Evolutionary conservation across 37 sponge, comb jelly and placozoan species (phyloP).

Genomic region (Spongilla lacustris): DNA sequence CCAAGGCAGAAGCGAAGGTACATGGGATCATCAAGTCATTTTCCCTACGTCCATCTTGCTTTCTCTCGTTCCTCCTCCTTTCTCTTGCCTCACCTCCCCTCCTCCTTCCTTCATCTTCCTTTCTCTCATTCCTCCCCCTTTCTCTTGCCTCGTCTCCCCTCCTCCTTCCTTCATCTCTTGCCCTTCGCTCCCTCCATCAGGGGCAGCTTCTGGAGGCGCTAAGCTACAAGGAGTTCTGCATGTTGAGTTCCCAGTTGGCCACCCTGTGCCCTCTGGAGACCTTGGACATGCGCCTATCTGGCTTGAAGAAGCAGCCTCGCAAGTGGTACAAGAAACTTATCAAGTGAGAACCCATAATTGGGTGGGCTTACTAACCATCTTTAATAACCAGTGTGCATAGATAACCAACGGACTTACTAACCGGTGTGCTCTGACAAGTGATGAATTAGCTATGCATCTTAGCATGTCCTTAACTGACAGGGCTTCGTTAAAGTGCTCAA

Average conservation of each 20-base stretch:
- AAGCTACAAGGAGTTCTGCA: constrained; percentile 44
- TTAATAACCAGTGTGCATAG: no score
- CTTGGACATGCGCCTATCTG: constrained; percentile 34
- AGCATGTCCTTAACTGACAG: no score
- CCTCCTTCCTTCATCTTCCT: not conserved
- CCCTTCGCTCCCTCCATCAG: not conserved
- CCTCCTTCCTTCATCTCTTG: no score
- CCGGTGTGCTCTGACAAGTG: not conserved
- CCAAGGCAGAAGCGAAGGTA: not conserved
- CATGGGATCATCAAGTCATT: not conserved
- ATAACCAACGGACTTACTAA: no score
- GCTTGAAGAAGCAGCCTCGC: constrained; percentile 21
- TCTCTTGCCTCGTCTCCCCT: no score
- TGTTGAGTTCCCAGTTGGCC: constrained; percentile 47
- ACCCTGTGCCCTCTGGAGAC: constrained; percentile 35
- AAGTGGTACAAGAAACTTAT: constrained; percentile 60
- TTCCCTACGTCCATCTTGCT: not conserved
- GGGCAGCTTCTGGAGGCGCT: constrained; percentile 16
- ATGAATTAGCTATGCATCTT: not conserved
- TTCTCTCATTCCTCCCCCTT: no score
- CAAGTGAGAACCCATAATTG: constrained; percentile 26
- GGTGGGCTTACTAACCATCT: not conserved
- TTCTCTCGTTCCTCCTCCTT: not conserved
- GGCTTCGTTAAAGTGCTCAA: no score
- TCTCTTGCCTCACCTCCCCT: not conserved